Percentiles rank a stretch among this genome's conserved stretches.
Conservation (phyloP, 2,888 invertebrate genomes). For the Cenopis cana region DNA sequence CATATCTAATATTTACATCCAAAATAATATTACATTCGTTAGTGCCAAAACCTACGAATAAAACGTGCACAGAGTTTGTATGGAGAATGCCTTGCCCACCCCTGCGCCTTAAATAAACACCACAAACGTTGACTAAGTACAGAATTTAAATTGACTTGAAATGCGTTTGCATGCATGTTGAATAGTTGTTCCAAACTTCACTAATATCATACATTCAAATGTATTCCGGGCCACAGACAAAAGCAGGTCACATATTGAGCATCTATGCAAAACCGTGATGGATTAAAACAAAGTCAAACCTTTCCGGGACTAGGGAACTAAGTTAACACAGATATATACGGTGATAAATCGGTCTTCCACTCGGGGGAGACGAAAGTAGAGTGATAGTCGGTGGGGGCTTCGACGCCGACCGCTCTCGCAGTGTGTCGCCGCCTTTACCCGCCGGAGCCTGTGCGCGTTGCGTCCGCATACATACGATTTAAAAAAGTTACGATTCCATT, state of each 20-base stretch:
- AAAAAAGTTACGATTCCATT: slow-evolving; percentile 41
- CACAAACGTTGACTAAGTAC: no score
- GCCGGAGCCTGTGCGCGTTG: slow-evolving; percentile 67
- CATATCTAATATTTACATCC: no score
- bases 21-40: no score
- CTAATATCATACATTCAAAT: background rate
- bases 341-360: slow-evolving; percentile 77
- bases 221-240: background rate
- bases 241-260: slow-evolving; percentile 1
- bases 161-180: no score
- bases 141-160: no score
- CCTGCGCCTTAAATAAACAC: no score
- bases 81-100: no score
- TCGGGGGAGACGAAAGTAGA: slow-evolving; percentile 80
- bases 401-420: slow-evolving; percentile 66
- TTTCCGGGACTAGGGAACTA: slow-evolving; percentile 39
- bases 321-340: slow-evolving; percentile 56
- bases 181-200: background rate
- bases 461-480: slow-evolving; percentile 47
- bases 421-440: slow-evolving; percentile 74
- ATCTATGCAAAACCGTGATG: slow-evolving; percentile 35
- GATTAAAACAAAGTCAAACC: slow-evolving; percentile 46
- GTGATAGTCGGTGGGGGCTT: slow-evolving; percentile 76
- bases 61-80: no score
- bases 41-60: no score